Evolutionary conservation across 2,113 vertebrate species (phyloP), one percentile per base, ranked within the genome.

Genomic region (Amphilophus citrinellus): DNA sequence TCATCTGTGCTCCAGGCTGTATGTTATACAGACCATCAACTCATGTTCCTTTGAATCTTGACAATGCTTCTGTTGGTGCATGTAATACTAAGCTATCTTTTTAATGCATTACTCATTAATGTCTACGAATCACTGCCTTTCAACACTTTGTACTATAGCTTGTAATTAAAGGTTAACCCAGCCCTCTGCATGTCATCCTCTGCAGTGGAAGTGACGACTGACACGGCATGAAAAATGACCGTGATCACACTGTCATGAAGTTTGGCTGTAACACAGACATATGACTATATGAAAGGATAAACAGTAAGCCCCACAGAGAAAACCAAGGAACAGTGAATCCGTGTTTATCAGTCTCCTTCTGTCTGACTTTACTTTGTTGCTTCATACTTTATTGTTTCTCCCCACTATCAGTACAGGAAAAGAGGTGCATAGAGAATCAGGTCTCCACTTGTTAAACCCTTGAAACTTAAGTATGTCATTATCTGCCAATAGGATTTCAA

Each of bases 141-240:
- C 90, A 92, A 65, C 89, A 78, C 87, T 37, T 80, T 50, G 61
- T 32, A 88, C 76, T 84, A 73, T 87, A 42, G 63, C 63, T 83
- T 79, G 78, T 84, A 79, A 93, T 91, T 87, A 88, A 87, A 91
- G 84, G 85, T 75, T 62, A 78, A 62, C 77, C 53, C 62, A 47
- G 27, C 35, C 50, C 32, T 82, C 77, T n/a, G 13, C 75, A 53
- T 68, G 68, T 50, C 83, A 13, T 76, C 53, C 18, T 81, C 56
- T 62, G 56, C 61, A 63, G 73, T 57, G 27, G 65, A 73, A 76
- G 83, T 2, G 17, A 4, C 83, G 89, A 89, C 27, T 66, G 87
- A 90, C 83, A 58, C 3, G 15, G 77, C 24, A 30, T 0, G 3
- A 76, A 39, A 88, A 87, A 78, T 32, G 20, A 82, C 47, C 61